Evolutionary conservation across 2,113 vertebrate genomes (phyloP), one percentile per base, ranked within the genome.

Genomic region (Odocoileus virginianus): DNA sequence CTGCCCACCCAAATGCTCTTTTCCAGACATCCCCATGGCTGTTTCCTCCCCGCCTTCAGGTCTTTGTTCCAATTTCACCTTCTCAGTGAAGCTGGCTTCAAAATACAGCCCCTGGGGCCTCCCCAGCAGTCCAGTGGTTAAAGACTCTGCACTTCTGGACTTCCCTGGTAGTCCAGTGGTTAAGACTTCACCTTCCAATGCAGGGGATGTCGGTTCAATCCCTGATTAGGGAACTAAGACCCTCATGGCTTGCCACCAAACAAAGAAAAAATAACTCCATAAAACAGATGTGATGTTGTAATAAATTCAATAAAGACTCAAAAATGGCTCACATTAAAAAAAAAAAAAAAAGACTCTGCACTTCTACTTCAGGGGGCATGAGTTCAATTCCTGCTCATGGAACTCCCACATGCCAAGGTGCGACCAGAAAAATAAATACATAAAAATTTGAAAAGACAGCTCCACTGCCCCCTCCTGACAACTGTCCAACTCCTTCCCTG

Each of bases 401-500:
- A 52, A 52, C 78, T 52, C 47, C 47, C 16, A 11, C 47, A 12
- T 3, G 16, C 45, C 45, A 30, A 30, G 76, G 40, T 10, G 28
- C 3, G 0, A 50, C 16, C 78, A 81, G 45, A 79, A 50, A 81
- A 52, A 19, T 6, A 43, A 23, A 76, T 27, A 14, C 36, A 76
- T 15, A 76, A 43, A 76, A 76, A 76, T 4, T 15, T 76, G 36
- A 43, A 74, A 43, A 76, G 19, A 76, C 71, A 76, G 71, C 23
- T 3, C 36, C 4, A 0, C 47, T 25, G 12, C 11, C 58, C 27
- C 4, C 14, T 52, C 21, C 50, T 25, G 3, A 54, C 47, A 15
- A 28, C 28, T 23, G 52, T 67, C 82, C 25, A 76, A 15, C 30
- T 21, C n/a, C 30, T 25, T 84, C 76, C 40, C 78, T 23, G 28